Percentiles rank a stretch among this genome's conserved stretches.
phyloP scores from a whole-genome alignment of 2,113 vertebrate species.

The Petaurus breviceps region DNA sequence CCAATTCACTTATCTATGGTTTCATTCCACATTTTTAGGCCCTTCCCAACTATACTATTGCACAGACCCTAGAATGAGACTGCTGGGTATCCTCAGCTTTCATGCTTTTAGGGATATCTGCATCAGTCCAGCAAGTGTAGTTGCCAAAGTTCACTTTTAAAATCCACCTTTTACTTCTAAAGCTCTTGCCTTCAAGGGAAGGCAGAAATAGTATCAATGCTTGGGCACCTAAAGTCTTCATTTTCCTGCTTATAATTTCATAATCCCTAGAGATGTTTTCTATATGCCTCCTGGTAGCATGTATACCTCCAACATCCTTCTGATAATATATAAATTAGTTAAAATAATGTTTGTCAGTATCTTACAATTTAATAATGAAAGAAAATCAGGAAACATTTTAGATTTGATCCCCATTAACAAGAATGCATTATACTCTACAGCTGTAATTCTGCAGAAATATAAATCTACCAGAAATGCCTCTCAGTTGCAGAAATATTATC shows the following conservation, averaged over 20 bases:
- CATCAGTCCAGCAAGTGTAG: neutral
- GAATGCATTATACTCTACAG: neutral
- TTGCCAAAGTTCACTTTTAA: neutral
- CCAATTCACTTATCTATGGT: neutral
- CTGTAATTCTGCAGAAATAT: neutral
- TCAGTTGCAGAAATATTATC: neutral
- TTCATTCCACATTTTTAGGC: neutral
- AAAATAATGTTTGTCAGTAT: neutral
- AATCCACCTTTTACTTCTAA: neutral
- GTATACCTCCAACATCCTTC: neutral
- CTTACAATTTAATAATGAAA: neutral
- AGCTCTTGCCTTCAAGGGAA: neutral
- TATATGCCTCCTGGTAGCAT: neutral
- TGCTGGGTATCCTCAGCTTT: neutral
- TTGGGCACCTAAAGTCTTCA: neutral
- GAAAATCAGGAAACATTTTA: neutral
- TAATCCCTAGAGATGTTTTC: neutral
- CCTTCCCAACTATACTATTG: neutral
- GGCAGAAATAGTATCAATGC: neutral
- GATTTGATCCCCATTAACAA: conserved; percentile 3
- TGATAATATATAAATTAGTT: neutral
- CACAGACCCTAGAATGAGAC: neutral
- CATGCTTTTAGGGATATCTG: neutral
- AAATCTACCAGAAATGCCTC: neutral
- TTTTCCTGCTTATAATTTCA: neutral